Conservation (phyloP, 2,888 invertebrate genomes). For the Cataglyphis albicans region DNA sequence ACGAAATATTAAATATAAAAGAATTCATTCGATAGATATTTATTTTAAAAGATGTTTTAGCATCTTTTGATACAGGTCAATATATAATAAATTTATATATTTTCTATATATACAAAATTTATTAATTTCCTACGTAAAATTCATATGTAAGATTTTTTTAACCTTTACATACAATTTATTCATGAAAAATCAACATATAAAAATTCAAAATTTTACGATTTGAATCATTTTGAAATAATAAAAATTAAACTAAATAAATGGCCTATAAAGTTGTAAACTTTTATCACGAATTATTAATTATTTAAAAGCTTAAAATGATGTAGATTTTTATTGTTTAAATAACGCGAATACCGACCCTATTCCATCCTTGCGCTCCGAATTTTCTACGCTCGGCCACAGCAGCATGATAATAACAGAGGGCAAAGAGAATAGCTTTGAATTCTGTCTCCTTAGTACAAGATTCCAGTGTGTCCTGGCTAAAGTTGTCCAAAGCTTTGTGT, state of each 20-base stretch:
- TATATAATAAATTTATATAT: background rate
- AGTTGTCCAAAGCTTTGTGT: constrained; percentile 96
- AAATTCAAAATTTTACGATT: background rate
- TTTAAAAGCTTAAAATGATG: background rate
- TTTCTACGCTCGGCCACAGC: constrained; percentile 96
- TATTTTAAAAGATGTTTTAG: background rate
- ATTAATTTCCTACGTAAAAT: background rate
- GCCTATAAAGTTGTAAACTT: background rate
- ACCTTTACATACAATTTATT: background rate
- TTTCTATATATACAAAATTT: background rate
- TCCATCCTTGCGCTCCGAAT: constrained; percentile 98
- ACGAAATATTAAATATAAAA: background rate
- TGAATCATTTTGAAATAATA: background rate
- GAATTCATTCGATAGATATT: background rate
- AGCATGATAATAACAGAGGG: constrained; percentile 97
- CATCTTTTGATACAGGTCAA: background rate
- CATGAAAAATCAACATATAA: background rate
- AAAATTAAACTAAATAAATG: background rate
- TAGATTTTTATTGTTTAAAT: background rate
- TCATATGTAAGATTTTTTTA: background rate
- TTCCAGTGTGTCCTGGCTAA: constrained; percentile 96
- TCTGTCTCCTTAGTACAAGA: constrained; percentile 97
- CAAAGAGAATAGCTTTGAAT: constrained; percentile 95
- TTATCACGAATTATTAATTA: background rate
- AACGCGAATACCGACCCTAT: constrained; percentile 86